Percentiles rank a stretch among this genome's conserved stretches.
Conservation (phyloP, 1,140 invertebrate species). For the Cherax destructor region DNA sequence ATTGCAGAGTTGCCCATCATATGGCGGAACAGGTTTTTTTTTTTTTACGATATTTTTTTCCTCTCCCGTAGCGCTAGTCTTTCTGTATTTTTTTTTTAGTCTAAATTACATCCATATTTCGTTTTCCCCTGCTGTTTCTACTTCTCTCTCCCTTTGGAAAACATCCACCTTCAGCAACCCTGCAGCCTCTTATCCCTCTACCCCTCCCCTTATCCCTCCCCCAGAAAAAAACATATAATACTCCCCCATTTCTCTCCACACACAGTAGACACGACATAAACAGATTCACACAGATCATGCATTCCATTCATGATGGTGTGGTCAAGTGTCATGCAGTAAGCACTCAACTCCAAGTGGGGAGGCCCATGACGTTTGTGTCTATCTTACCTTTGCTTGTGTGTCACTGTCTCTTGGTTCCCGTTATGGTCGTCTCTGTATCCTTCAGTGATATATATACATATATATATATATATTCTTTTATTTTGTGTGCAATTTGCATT, state of each 20-base stretch:
- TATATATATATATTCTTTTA: constrained; percentile 17
- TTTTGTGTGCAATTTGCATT: constrained; percentile 67
- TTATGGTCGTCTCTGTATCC: constrained; percentile 66
- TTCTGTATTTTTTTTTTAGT: neutral
- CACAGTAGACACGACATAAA: constrained; percentile 47
- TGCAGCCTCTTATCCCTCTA: neutral
- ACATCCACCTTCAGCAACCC: neutral
- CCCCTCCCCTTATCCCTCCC: neutral
- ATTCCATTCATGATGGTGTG: constrained; percentile 68
- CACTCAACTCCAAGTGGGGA: constrained; percentile 60
- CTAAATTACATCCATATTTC: constrained; percentile 26
- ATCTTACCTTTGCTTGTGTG: constrained; percentile 62
- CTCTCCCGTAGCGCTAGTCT: neutral
- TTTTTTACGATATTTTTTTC: constrained; percentile 24
- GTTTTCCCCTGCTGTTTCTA: neutral
- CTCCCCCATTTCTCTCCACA: neutral
- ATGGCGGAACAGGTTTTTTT: constrained; percentile 35
- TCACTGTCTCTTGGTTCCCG: constrained; percentile 61
- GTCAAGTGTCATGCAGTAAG: constrained; percentile 53
- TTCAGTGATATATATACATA: constrained; percentile 56
- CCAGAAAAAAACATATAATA: neutral
- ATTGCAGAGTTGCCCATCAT: constrained; percentile 24
- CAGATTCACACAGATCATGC: constrained; percentile 58
- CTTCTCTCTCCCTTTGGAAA: neutral
- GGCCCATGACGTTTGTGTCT: constrained; percentile 46